Evolutionary conservation across 1,140 invertebrate species (phyloP).

Genomic region (Aphelenchoides besseyi): DNA sequence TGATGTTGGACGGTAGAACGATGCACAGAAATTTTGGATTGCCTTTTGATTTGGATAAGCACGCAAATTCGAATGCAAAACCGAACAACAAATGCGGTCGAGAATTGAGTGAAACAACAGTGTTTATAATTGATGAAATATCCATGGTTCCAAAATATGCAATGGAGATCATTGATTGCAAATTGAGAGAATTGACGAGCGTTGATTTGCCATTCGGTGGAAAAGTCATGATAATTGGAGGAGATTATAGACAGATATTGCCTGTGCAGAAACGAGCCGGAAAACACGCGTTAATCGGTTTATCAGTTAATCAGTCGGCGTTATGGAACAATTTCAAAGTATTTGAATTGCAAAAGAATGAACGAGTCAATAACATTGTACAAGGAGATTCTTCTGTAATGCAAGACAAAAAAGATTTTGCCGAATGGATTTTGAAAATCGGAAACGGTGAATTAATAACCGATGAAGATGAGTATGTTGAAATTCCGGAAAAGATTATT

Average conservation of each 20-base stretch:
- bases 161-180: slow-evolving; percentile 20
- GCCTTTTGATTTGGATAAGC: slow-evolving; percentile 8
- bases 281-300: slow-evolving; percentile 1
- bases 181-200: slow-evolving; percentile 42
- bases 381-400: neutral
- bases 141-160: slow-evolving; percentile 17
- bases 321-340: slow-evolving; percentile 15
- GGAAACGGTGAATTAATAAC: neutral
- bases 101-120: neutral
- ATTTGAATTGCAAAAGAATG: neutral
- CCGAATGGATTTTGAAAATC: neutral
- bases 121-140: slow-evolving; percentile 7
- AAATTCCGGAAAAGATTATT: slow-evolving; percentile 1
- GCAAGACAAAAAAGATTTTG: neutral
- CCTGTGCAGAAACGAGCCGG: slow-evolving; percentile 32
- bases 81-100: neutral
- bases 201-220: slow-evolving; percentile 42
- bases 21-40: slow-evolving; percentile 25
- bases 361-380: neutral
- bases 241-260: slow-evolving; percentile 52
- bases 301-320: neutral
- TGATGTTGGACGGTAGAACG: slow-evolving; percentile 21
- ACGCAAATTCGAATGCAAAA: neutral
- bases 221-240: slow-evolving; percentile 41
- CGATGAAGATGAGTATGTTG: neutral